A percentile compares a stretch with the other conserved stretches of the same genome.
phyloP scores from a whole-genome alignment of 2,113 vertebrate genomes.

The Pavo muticus region DNA sequence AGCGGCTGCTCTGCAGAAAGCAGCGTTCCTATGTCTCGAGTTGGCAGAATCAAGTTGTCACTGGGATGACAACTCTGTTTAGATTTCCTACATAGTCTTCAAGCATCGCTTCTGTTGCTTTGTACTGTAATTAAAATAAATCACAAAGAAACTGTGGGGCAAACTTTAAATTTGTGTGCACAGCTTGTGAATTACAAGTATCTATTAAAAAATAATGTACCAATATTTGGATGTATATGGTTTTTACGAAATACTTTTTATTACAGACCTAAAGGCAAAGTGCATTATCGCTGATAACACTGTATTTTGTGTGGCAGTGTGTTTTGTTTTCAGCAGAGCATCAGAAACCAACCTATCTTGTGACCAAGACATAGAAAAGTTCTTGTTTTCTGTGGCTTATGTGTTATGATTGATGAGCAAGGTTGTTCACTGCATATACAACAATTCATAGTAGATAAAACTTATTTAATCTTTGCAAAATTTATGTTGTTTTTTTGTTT shows the following conservation, averaged over 20 bases:
- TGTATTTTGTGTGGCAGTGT: background rate
- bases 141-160: background rate
- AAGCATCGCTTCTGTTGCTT: background rate
- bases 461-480: background rate
- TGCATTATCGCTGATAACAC: background rate
- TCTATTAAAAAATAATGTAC: background rate
- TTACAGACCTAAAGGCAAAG: background rate
- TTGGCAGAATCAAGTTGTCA: background rate
- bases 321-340: background rate
- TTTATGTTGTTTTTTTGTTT: background rate
- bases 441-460: background rate
- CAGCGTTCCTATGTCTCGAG: background rate
- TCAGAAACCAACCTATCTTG: background rate
- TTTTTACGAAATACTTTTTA: background rate
- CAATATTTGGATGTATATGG: background rate
- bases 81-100: background rate
- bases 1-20: background rate
- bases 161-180: background rate
- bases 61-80: background rate
- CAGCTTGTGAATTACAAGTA: background rate
- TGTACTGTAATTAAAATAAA: background rate
- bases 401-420: background rate
- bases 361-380: background rate
- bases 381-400: background rate
- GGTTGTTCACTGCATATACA: background rate